Percentiles rank a stretch among this genome's conserved stretches.
These are phyloP conservation scores for Hermaeophaga mercurialis DNA, from an alignment of 2,888 invertebrate species.

Conservation along the genomic window DNA sequence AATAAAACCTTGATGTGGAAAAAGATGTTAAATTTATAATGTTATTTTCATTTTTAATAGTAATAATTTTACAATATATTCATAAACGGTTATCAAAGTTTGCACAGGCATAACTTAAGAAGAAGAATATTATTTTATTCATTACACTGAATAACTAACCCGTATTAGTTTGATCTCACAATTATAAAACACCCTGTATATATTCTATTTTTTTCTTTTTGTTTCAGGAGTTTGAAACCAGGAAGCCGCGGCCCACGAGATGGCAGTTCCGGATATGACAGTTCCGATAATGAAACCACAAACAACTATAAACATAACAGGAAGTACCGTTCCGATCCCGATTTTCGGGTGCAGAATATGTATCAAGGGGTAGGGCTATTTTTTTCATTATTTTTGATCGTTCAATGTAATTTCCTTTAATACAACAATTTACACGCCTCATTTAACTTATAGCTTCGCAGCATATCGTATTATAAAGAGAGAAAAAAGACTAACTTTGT, in stretches of 20 bases:
- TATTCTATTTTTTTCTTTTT: constrained; percentile 18
- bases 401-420: constrained; percentile 27
- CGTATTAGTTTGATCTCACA: too few species aligned
- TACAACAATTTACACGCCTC: constrained; percentile 38
- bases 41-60: too few species aligned
- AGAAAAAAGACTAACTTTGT: too few species aligned
- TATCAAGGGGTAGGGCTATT: constrained; percentile 56
- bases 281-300: constrained; percentile 81
- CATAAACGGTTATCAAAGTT: too few species aligned
- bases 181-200: too few species aligned
- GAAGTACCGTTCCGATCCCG: constrained; percentile 85
- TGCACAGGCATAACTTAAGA: too few species aligned
- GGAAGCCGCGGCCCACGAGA: constrained; percentile 71
- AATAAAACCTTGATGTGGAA: too few species aligned
- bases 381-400: background rate
- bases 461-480: background rate
- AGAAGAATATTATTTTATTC: too few species aligned
- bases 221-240: constrained; percentile 61
- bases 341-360: constrained; percentile 73
- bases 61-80: too few species aligned
- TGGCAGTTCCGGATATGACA: constrained; percentile 91
- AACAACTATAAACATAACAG: constrained; percentile 69
- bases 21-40: too few species aligned
- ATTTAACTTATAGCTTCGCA: constrained; percentile 33
- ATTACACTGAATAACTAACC: too few species aligned